Base-by-base conservation (phyloP, 2,888 invertebrate species). In the Polymixis flavicincta region DNA sequence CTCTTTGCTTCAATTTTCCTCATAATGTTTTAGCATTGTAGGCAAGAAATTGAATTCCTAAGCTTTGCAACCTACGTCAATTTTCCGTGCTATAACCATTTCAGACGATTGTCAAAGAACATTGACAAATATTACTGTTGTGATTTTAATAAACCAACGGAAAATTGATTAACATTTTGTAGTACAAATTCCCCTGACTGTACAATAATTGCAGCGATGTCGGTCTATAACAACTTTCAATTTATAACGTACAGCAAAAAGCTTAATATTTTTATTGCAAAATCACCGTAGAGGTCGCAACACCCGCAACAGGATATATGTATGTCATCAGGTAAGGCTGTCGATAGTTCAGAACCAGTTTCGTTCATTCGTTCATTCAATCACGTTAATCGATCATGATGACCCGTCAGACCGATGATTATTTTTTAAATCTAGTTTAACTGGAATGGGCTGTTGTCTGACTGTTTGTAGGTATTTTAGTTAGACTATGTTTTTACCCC, bases 241-340 rank as follows among this genome's bases (percentile, higher is more conserved):
- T 55, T 71, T 50, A 61, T 50, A 19, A 48, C 45, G 37, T 25
- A 28, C 37, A 32, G n/a, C 57, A 68, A 79, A 70, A 80, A 67
- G 42, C 25, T 50, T 68, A 42, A 67, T 25, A 25, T 45, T 67
- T 50, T 80, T 64, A 71, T 81, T 80, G 55, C 67, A 55, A 71
- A 76, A 71, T 55, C 50, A 45, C 59, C 61, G 52, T 50, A 71
- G 80, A 75, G 71, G 76, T 80, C 71, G 55, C 59, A 64, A 54
- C 6, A 64, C 32, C 64, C 42, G n/a, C 59, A 60, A 55, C n/a
- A 68, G 28, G 59, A 55, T 74, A 55, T 74, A 78, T 80, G 45
- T 81, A 71, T 80, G 80, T 80, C 81, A 80, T 68, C 81, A 60
- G 81, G 76, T 81, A 50, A 76, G 19, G 14, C 54, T 75, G 76